A percentile compares a stretch with the other conserved stretches of the same genome.
phyloP scores from a whole-genome alignment of 2,797 vertebrate genomes.

The Gobio occitaniae region DNA sequence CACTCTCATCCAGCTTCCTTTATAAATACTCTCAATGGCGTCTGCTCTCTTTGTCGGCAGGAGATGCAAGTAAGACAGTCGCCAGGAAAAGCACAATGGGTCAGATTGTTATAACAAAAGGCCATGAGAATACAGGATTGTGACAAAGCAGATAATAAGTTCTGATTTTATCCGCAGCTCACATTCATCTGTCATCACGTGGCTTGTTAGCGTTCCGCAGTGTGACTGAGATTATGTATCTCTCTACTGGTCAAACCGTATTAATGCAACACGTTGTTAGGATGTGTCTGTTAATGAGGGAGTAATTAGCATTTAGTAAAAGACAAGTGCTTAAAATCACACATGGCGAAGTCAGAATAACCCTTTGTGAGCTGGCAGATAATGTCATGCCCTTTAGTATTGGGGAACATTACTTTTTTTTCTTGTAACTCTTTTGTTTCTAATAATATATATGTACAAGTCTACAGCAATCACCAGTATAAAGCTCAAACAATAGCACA shows the following conservation, averaged over 20 bases:
- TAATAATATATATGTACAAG: background rate
- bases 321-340: slow-evolving; percentile 14
- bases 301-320: background rate
- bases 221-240: slow-evolving; percentile 36
- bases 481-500: background rate
- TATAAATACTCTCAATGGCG: slow-evolving; percentile 38
- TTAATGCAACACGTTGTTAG: slow-evolving; percentile 12
- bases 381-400: background rate
- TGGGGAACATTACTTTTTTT: background rate
- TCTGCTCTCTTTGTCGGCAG: slow-evolving; percentile 41
- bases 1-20: slow-evolving; percentile 24
- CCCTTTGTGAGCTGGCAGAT: background rate
- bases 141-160: slow-evolving; percentile 53
- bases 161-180: slow-evolving; percentile 52
- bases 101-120: slow-evolving; percentile 65
- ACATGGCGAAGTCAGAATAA: background rate
- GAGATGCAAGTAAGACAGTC: slow-evolving; percentile 22
- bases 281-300: slow-evolving; percentile 17
- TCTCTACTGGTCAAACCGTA: slow-evolving; percentile 33
- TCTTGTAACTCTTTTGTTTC: background rate
- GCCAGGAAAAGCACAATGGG: slow-evolving; percentile 54
- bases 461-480: background rate
- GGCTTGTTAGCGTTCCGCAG: slow-evolving; percentile 35
- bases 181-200: slow-evolving; percentile 50
- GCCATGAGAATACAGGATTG: slow-evolving; percentile 53